Conservation (phyloP, 1,140 invertebrate genomes). For the Drosophila setifemur region DNA sequence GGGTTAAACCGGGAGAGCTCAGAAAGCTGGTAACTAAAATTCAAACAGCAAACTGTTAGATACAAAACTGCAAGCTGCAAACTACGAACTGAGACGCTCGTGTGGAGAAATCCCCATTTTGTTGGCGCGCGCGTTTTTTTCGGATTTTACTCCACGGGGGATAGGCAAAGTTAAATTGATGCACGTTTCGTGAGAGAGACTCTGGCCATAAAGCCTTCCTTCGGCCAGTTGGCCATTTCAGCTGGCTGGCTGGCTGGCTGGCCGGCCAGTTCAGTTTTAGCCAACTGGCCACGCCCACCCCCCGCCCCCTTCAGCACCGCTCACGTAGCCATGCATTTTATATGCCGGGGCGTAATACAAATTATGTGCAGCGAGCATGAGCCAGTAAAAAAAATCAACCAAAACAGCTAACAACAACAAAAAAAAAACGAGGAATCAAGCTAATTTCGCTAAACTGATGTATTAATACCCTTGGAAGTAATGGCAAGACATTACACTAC, state of each 20-base stretch:
- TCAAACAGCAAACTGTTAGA: background rate
- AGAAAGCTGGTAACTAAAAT: slow-evolving; percentile 1
- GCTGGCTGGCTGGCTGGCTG: slow-evolving; percentile 18
- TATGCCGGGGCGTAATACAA: slow-evolving; percentile 62
- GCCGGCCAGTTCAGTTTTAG: slow-evolving; percentile 5
- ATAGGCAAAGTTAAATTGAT: slow-evolving; percentile 64
- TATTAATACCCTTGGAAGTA: too few species aligned
- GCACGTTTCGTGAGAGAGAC: slow-evolving; percentile 51
- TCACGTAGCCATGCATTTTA: slow-evolving; percentile 73
- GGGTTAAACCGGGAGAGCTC: too few species aligned
- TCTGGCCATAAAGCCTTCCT: slow-evolving; percentile 53
- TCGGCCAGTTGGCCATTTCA: slow-evolving; percentile 9
- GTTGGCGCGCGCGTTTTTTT: background rate
- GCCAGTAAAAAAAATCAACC: slow-evolving; percentile 1
- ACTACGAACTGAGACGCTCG: background rate
- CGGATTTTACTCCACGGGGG: slow-evolving; percentile 22
- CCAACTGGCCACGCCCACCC: slow-evolving; percentile 44
- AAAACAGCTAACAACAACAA: too few species aligned
- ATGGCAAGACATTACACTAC: too few species aligned
- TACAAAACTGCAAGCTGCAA: too few species aligned
- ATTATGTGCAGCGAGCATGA: slow-evolving; percentile 64
- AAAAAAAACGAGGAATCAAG: slow-evolving; percentile 18
- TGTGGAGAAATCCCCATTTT: slow-evolving; percentile 8
- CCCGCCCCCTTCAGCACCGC: too few species aligned
- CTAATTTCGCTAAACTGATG: too few species aligned